Conservation (phyloP, 64 coral and sea anemone genomes). For the Anthopleura sola region DNA sequence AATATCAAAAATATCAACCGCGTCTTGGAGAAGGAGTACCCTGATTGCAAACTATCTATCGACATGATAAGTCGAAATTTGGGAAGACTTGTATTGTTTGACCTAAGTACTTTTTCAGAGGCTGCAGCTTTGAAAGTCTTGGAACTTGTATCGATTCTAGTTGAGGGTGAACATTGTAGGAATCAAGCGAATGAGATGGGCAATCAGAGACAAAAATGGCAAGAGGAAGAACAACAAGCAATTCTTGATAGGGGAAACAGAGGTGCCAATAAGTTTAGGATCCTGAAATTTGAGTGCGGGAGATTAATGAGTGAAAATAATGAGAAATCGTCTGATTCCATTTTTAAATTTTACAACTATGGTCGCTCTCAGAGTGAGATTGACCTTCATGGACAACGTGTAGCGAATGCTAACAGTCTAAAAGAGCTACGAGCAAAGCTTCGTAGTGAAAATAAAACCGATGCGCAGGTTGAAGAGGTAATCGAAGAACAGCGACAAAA, state of each 20-base stretch:
- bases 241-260: neutral
- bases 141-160: neutral
- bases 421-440: neutral
- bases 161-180: slow-evolving; percentile 29
- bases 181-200: slow-evolving; percentile 31
- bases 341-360: slow-evolving; percentile 50
- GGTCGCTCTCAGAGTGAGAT: slow-evolving; percentile 47
- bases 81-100: neutral
- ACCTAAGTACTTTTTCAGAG: neutral
- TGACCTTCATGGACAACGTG: slow-evolving; percentile 60
- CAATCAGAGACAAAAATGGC: slow-evolving; percentile 25
- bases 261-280: neutral
- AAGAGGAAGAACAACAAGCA: slow-evolving; percentile 2
- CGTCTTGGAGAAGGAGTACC: slow-evolving; percentile 4
- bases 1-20: slow-evolving; percentile 62
- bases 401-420: slow-evolving; percentile 24
- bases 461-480: neutral
- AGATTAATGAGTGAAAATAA: slow-evolving; percentile 29
- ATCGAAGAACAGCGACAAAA: slow-evolving; percentile 19
- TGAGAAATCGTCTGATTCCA: slow-evolving; percentile 7
- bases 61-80: neutral
- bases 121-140: neutral
- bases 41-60: neutral
- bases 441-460: neutral
- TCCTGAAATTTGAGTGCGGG: slow-evolving; percentile 34